These are phyloP conservation scores for Centruroides vittatus DNA, from an alignment of 1,140 invertebrate genomes.

Conservation along the genomic window DNA sequence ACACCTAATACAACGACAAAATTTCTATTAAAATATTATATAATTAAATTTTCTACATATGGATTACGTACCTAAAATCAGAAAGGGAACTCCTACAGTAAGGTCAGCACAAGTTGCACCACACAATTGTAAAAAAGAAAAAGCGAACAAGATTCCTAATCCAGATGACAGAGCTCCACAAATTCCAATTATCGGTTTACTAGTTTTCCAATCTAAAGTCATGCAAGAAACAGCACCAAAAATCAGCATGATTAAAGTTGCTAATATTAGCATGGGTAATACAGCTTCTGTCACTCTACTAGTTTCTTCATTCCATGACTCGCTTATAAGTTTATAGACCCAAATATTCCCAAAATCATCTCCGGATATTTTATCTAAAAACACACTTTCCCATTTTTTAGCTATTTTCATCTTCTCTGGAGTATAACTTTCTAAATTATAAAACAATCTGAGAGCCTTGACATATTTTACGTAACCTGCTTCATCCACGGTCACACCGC, in stretches of 20 bases:
- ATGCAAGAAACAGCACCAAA: conserved; percentile 55
- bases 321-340: conserved; percentile 63
- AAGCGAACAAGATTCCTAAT: conserved; percentile 73
- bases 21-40: too few species aligned
- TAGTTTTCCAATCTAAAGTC: conserved; percentile 69
- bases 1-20: conserved; percentile 47
- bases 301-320: conserved; percentile 69
- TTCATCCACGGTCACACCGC: conserved; percentile 55
- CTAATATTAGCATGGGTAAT: conserved; percentile 70
- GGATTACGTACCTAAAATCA: conserved; percentile 71
- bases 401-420: conserved; percentile 62
- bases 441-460: conserved; percentile 65
- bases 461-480: conserved; percentile 54
- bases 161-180: conserved; percentile 77
- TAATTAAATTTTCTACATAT: too few species aligned
- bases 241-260: conserved; percentile 48
- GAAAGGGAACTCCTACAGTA: conserved; percentile 80
- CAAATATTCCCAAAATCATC: conserved; percentile 62
- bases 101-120: conserved; percentile 89
- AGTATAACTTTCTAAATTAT: conserved; percentile 61
- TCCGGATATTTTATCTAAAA: conserved; percentile 57
- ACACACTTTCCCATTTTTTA: conserved; percentile 68
- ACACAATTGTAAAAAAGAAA: conserved; percentile 74
- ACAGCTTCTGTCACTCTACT: conserved; percentile 76
- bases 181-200: conserved; percentile 79